Conservation (phyloP, 2,113 vertebrate species). For the Stictonetta naevosa region DNA sequence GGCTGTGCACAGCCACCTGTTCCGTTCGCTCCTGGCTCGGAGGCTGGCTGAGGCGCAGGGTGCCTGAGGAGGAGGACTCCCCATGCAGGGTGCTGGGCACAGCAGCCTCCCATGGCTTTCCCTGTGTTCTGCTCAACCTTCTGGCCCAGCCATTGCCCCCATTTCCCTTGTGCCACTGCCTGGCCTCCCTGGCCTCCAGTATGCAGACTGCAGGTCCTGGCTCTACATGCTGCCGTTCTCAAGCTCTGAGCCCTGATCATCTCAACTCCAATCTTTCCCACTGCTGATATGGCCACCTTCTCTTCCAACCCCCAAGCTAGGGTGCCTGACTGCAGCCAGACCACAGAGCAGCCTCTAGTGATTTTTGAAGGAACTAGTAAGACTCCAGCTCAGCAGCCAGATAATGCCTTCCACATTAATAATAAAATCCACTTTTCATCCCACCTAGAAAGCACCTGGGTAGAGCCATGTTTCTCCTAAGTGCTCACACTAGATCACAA, state of each 20-base stretch:
- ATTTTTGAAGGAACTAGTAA: accelerated
- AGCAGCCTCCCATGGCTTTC: no score
- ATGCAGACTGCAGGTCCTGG: accelerated
- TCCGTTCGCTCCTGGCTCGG: neutral
- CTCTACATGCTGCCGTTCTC: accelerated
- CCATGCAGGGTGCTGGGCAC: no score
- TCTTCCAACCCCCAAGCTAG: accelerated
- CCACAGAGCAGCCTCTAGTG: neutral
- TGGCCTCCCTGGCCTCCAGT: accelerated
- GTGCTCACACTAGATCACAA: neutral
- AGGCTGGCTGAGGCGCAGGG: neutral
- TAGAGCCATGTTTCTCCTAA: neutral
- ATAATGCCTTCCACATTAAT: neutral
- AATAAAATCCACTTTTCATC: neutral
- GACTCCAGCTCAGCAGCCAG: neutral
- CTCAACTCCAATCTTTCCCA: accelerated
- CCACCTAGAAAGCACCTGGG: neutral
- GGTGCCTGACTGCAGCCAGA: no score
- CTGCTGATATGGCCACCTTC: accelerated
- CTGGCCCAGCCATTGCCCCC: no score
- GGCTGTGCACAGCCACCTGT: neutral
- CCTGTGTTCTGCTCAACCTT: no score
- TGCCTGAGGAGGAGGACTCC: neutral
- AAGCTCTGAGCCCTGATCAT: neutral
- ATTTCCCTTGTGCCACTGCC: accelerated